Conservation (phyloP, 2,888 invertebrate species). For the Plebejus melissa region DNA sequence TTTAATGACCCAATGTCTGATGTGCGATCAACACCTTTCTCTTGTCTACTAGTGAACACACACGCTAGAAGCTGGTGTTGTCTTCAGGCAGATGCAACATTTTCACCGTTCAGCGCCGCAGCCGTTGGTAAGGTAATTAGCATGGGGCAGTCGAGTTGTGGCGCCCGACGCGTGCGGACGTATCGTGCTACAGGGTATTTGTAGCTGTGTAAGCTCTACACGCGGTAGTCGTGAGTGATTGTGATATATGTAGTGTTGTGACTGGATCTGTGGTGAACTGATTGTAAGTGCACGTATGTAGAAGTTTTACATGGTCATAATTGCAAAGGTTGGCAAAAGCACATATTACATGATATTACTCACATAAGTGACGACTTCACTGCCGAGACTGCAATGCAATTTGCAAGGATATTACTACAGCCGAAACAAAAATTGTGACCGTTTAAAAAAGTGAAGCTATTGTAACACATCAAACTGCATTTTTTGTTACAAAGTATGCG, state of each 20-base stretch:
- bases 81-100: slow-evolving; percentile 20
- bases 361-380: neutral
- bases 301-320: neutral
- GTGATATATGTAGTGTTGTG: neutral
- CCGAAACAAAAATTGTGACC: neutral
- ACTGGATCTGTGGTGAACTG: neutral
- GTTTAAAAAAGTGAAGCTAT: neutral
- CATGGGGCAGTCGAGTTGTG: slow-evolving; percentile 3
- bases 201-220: neutral
- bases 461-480: too few relatives aligned
- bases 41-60: neutral
- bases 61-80: neutral
- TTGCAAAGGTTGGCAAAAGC: neutral
- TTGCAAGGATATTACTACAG: neutral
- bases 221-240: neutral
- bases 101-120: slow-evolving; percentile 22
- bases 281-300: slow-evolving; percentile 3
- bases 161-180: neutral
- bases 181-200: neutral
- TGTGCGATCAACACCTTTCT: neutral
- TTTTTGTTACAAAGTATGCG: too few relatives aligned
- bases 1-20: neutral
- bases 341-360: neutral
- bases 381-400: neutral
- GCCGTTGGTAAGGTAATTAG: slow-evolving; percentile 20